Conservation (phyloP, 2,113 vertebrate species). For the Tapirus terrestris region DNA sequence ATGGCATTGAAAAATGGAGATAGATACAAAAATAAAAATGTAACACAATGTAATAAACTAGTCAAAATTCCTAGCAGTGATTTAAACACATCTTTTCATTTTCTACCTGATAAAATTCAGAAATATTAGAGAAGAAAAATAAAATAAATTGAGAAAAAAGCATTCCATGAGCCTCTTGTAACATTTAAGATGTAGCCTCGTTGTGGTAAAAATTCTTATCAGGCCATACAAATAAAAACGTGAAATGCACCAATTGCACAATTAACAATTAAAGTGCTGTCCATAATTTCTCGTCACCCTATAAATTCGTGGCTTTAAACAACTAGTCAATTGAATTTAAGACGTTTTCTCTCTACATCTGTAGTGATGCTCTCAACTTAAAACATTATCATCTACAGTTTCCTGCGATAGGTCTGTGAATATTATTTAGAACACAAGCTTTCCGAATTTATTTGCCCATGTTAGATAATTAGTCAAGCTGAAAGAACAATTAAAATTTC, state of each 20-base stretch:
- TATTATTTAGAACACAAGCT: background rate
- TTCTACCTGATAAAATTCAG: background rate
- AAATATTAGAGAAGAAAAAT: background rate
- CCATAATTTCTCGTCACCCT: background rate
- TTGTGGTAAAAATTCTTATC: background rate
- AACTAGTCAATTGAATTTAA: background rate
- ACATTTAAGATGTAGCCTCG: background rate
- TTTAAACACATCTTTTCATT: background rate
- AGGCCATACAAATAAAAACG: background rate
- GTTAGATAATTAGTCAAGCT: background rate
- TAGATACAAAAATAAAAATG: background rate
- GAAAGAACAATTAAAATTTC: constrained; percentile 47
- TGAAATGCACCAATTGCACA: background rate
- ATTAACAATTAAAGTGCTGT: background rate
- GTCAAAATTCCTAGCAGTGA: background rate
- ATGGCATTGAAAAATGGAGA: background rate
- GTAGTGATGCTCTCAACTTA: background rate
- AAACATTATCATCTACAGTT: background rate
- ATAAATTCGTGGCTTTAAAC: background rate
- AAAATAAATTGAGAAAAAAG: background rate
- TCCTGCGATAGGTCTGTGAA: background rate
- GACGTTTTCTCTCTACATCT: background rate
- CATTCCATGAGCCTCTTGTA: background rate
- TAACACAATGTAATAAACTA: background rate
- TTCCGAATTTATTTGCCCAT: background rate